Base-by-base conservation (phyloP, 2,113 vertebrate genomes). In the Micronycteris hirsuta region DNA sequence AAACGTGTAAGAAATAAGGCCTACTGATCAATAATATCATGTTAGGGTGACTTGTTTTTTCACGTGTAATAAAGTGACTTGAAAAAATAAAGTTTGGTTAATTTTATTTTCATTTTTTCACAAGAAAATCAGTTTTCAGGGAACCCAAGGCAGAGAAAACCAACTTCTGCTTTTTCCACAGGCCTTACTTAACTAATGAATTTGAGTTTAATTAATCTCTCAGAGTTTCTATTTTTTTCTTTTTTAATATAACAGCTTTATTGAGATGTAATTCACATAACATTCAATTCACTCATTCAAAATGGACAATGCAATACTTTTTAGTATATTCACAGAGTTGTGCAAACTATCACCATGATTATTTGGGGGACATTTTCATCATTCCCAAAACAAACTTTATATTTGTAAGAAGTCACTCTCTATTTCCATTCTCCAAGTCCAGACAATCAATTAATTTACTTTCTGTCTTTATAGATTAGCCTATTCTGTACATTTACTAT, bases 31-130 rank as follows among this genome's bases (percentile, higher is more conserved):
- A 61, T 89, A 28, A 70, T 58, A n/a, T n/a, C n/a, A 86, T 36
- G 2, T 76, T 56, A 67, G 26, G 33, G 22, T 56, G 22, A 84
- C 28, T 31, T 91, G 56, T 54, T 26, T 19, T 67, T 74, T 88
- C 36, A 82, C n/a, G 33, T 12, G 15, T 49, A 94, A 92, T 89
- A 89, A 92, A 85, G 49, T 41, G 13, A 76, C 13, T 76, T 78
- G 38, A 83, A 20, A 82, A 36, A 47, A 1, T 90, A 86, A 94
- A 88, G 76, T 71, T 71, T 61, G 33, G 76, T 81, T 22, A 93
- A 26, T 1, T 78, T 91, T 77, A 80, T 63, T 91, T 15, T 94
- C 22, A 89, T 89, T 91, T 92, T 91, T 92, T 80, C 28, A 83
- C 4, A 33, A 65, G 28, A 88, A 88, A 96, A 77, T 61, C 7